These are phyloP conservation scores for Danio albolineatus DNA, from an alignment of 2,797 vertebrate genomes.

Conservation along the genomic window DNA sequence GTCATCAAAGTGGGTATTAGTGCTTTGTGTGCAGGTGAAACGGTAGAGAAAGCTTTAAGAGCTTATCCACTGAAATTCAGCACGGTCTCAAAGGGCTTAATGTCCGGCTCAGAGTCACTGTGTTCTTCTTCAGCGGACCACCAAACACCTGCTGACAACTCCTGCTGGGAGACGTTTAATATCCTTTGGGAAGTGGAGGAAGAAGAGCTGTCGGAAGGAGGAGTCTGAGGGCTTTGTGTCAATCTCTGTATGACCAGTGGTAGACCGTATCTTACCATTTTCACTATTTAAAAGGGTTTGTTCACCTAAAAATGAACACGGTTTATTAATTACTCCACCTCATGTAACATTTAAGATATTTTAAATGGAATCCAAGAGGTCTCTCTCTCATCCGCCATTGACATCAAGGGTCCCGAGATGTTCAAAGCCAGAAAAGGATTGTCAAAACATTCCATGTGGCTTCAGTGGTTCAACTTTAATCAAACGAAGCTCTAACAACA, in stretches of 20 bases:
- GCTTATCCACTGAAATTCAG: slow-evolving; percentile 56
- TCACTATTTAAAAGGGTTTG: no score
- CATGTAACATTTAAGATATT: no score
- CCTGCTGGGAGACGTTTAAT: slow-evolving; percentile 67
- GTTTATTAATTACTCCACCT: no score
- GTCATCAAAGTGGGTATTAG: slow-evolving; percentile 71
- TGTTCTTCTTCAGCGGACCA: slow-evolving; percentile 40
- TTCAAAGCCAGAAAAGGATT: no score
- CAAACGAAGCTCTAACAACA: no score
- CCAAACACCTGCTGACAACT: slow-evolving; percentile 68
- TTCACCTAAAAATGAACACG: no score
- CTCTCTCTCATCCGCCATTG: no score
- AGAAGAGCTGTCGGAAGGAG: not conserved
- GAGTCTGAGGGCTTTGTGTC: slow-evolving; percentile 8
- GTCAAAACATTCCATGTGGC: no score
- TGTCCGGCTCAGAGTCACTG: slow-evolving; percentile 35
- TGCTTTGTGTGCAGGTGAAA: slow-evolving; percentile 59
- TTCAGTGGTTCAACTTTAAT: no score
- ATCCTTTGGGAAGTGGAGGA: slow-evolving; percentile 56
- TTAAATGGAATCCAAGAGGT: no score
- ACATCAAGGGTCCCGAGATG: no score
- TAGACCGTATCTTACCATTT: no score
- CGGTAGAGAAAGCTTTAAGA: slow-evolving; percentile 50
- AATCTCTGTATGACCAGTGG: not conserved
- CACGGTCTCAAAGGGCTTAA: slow-evolving; percentile 46